Percentiles rank a stretch among this genome's conserved stretches.
phyloP scores from a whole-genome alignment of 1,140 invertebrate species.

The Pinna nobilis region DNA sequence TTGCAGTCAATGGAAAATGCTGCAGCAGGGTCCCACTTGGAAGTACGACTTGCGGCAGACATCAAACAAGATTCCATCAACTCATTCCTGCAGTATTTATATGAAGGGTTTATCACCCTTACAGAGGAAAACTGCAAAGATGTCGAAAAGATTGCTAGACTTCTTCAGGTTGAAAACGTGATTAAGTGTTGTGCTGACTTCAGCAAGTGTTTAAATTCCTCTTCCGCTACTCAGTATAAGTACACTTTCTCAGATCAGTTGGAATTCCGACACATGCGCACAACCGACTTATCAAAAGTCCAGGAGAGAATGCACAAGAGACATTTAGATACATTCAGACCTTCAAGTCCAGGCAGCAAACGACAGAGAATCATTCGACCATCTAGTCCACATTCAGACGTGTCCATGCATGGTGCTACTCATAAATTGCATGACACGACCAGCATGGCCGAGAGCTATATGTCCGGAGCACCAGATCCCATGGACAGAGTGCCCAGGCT shows the following conservation, averaged over 20 bases:
- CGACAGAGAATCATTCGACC: constrained; percentile 13
- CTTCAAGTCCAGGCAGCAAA: constrained; percentile 24
- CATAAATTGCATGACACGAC: constrained; percentile 14
- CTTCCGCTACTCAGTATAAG: constrained; percentile 22
- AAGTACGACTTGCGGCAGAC: constrained; percentile 36
- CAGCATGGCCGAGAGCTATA: constrained; percentile 28
- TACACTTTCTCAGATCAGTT: constrained; percentile 28
- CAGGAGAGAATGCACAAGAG: constrained; percentile 17
- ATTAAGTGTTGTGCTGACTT: constrained; percentile 46
- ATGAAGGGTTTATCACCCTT: constrained; percentile 44
- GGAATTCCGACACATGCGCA: constrained; percentile 26
- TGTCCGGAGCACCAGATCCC: constrained; percentile 9
- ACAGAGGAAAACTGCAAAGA: constrained; percentile 37
- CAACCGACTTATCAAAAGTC: constrained; percentile 26
- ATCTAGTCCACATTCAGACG: constrained; percentile 19
- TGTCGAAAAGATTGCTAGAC: constrained; percentile 39
- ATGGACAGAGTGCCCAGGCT: constrained; percentile 27
- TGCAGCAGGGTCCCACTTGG: constrained; percentile 31
- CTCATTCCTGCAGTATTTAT: constrained; percentile 45
- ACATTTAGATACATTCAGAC: neutral
- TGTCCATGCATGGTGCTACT: too few species aligned
- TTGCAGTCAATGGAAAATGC: constrained; percentile 40
- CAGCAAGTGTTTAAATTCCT: constrained; percentile 19
- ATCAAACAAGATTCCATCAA: constrained; percentile 28
- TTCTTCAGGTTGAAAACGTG: constrained; percentile 40